Evolutionary conservation across 2,888 invertebrate species (phyloP).

Genomic region (Eledona agricola): DNA sequence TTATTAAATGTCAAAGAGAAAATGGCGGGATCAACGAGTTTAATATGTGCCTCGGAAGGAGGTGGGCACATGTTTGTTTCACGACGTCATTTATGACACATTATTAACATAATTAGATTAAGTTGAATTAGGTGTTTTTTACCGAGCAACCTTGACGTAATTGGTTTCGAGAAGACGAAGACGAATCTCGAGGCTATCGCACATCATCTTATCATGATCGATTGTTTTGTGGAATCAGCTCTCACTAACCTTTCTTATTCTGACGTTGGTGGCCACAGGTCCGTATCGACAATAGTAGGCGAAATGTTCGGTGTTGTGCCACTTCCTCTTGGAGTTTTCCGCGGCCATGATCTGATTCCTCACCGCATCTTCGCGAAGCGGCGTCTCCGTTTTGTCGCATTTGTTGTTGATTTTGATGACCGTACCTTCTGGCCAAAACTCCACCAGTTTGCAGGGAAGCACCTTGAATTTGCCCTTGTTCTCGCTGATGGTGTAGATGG

Average conservation of each 20-base stretch:
- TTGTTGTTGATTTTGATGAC: constrained; percentile 78
- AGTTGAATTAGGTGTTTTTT: too few species aligned
- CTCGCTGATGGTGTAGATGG: constrained; percentile 71
- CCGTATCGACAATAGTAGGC: constrained; percentile 78
- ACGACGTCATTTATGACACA: constrained; percentile 2
- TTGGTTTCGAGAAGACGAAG: too few species aligned
- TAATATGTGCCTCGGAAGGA: too few species aligned
- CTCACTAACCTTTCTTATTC: constrained; percentile 72
- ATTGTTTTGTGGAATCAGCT: too few species aligned
- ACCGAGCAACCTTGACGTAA: too few species aligned
- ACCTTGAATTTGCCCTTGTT: constrained; percentile 67
- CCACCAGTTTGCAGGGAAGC: constrained; percentile 69
- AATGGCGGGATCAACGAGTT: too few species aligned
- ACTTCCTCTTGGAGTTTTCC: constrained; percentile 69
- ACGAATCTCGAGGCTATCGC: too few species aligned
- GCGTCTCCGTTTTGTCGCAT: constrained; percentile 74
- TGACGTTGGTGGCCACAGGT: constrained; percentile 49
- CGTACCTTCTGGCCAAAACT: constrained; percentile 75
- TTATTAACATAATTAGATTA: constrained; percentile 11
- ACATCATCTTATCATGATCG: constrained; percentile 1
- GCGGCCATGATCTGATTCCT: constrained; percentile 72
- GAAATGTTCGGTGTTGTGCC: constrained; percentile 75
- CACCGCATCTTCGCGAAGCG: constrained; percentile 74
- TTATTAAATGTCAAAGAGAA: too few species aligned
- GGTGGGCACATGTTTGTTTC: too few species aligned